Conservation (phyloP, 2,113 vertebrate species). For the Salvelinus sp. region DNA sequence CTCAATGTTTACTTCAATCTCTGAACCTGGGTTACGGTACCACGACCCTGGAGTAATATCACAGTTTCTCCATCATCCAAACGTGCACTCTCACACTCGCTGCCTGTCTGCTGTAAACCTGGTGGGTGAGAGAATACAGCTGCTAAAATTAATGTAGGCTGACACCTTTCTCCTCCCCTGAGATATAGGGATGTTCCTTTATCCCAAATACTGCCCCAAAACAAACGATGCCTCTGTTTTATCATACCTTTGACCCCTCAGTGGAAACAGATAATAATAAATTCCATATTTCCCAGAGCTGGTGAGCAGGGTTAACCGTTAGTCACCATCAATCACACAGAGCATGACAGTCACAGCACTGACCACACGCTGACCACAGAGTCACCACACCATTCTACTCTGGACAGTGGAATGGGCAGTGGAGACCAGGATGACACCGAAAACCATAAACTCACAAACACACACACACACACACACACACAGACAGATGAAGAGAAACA, state of each 20-base stretch:
- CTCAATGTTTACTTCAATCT: slow-evolving; percentile 67
- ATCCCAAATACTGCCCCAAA: slow-evolving; percentile 47
- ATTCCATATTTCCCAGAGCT: slow-evolving; percentile 84
- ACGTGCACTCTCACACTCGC: slow-evolving; percentile 51
- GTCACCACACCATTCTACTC: slow-evolving; percentile 29
- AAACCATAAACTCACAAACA: neutral
- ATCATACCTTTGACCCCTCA: slow-evolving; percentile 79
- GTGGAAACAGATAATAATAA: slow-evolving; percentile 80
- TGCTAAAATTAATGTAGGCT: slow-evolving; percentile 53
- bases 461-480: neutral
- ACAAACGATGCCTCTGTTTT: slow-evolving; percentile 66
- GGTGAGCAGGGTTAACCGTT: slow-evolving; percentile 64
- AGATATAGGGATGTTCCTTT: slow-evolving; percentile 27
- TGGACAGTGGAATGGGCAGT: slow-evolving; percentile 6
- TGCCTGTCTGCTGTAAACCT: slow-evolving; percentile 62
- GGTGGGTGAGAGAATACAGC: slow-evolving; percentile 73
- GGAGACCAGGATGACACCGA: neutral
- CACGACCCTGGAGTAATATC: slow-evolving; percentile 61
- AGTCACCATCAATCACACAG: slow-evolving; percentile 78
- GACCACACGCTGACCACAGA: slow-evolving; percentile 46
- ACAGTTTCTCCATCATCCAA: slow-evolving; percentile 62
- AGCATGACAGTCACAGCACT: slow-evolving; percentile 50
- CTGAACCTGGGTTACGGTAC: slow-evolving; percentile 65
- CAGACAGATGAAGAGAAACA: slow-evolving; percentile 5
- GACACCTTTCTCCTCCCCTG: slow-evolving; percentile 36